Conservation (phyloP, 2,113 vertebrate genomes). For the Rhabdomys dilectus region DNA sequence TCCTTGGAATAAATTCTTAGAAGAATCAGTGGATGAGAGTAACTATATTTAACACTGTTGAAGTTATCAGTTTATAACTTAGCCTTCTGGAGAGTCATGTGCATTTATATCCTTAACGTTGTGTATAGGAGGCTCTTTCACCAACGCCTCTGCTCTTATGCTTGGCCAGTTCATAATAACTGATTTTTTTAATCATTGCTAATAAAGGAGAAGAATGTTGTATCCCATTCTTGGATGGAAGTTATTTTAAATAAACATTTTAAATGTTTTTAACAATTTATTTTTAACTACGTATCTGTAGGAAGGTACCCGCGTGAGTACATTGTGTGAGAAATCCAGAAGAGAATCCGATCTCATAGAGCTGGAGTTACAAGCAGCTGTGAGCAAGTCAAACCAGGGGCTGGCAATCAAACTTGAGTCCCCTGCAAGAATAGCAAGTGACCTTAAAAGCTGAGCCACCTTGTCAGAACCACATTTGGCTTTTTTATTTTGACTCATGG, state of each 20-base stretch:
- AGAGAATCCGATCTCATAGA: not conserved
- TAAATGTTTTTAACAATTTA: not conserved
- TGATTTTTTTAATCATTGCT: not conserved
- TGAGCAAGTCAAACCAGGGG: not conserved
- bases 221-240: not conserved
- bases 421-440: not conserved
- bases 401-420: not conserved
- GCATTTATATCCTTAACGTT: not conserved
- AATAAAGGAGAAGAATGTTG: not conserved
- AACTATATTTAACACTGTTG: not conserved
- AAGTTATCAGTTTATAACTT: not conserved
- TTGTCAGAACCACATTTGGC: not conserved
- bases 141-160: not conserved
- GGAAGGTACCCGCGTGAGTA: too few species aligned
- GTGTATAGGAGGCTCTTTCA: not conserved
- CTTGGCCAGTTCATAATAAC: not conserved
- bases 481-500: not conserved
- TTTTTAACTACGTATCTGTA: not conserved
- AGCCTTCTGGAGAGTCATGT: slow-evolving; percentile 2
- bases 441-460: not conserved
- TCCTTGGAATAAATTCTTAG: slow-evolving; percentile 32
- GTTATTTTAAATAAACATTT: not conserved
- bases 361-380: not conserved
- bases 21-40: not conserved
- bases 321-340: not conserved